Percentiles rank a stretch among this genome's conserved stretches.
Evolutionary conservation across 2,888 invertebrate genomes (phyloP).

Genomic region (Aproaerema taeniolella): DNA sequence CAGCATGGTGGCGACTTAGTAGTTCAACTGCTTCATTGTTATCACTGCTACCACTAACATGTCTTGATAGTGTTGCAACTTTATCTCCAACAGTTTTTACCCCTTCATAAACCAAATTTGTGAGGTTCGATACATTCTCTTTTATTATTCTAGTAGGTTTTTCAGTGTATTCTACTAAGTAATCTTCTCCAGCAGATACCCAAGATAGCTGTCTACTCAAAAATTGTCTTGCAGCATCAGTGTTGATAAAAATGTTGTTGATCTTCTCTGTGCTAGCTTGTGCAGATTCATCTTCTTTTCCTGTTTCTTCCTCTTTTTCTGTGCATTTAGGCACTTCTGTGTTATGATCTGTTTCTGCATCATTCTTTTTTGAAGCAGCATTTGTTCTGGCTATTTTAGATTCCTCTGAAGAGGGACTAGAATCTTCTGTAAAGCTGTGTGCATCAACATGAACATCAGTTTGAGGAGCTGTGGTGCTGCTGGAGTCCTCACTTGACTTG

Average conservation of each 20-base stretch:
- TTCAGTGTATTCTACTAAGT: constrained; percentile 80
- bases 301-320: constrained; percentile 40
- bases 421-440: constrained; percentile 74
- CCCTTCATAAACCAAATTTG: constrained; percentile 84
- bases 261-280: constrained; percentile 58
- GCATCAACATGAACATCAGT: constrained; percentile 75
- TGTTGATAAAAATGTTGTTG: constrained; percentile 86
- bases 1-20: constrained; percentile 58
- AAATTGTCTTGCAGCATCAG: constrained; percentile 86
- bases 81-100: constrained; percentile 86
- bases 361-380: constrained; percentile 44
- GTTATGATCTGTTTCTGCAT: constrained; percentile 36
- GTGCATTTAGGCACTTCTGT: constrained; percentile 34
- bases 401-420: constrained; percentile 76
- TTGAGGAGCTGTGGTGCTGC: constrained; percentile 76
- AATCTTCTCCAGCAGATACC: constrained; percentile 83
- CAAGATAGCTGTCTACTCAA: constrained; percentile 85
- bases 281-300: constrained; percentile 40
- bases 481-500: constrained; percentile 79
- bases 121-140: constrained; percentile 85
- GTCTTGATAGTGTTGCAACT: constrained; percentile 83
- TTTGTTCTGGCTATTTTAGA: constrained; percentile 67
- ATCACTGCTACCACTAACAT: constrained; percentile 85
- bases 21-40: constrained; percentile 77
- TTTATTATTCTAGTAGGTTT: constrained; percentile 82